Conservation (phyloP, 2,113 vertebrate species). For the Rhinoptilus africanus region DNA sequence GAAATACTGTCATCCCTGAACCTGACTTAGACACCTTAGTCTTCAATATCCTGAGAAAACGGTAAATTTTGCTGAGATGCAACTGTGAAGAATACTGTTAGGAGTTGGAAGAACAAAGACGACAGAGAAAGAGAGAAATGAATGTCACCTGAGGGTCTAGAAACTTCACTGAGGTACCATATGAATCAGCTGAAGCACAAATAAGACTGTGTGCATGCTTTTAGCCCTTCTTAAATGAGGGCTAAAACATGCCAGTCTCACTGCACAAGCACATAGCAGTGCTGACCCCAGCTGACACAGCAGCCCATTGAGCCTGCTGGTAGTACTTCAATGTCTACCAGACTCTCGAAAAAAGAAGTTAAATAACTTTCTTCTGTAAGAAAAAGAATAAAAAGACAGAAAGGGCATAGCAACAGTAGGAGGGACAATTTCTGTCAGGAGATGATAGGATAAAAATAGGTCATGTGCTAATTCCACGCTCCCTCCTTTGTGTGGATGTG, state of each 20-base stretch:
- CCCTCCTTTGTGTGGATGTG: background rate
- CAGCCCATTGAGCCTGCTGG: background rate
- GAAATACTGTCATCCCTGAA: background rate
- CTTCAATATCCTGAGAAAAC: background rate
- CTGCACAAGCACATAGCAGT: background rate
- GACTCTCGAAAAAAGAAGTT: background rate
- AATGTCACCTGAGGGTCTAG: background rate
- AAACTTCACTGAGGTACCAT: background rate
- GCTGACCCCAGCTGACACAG: background rate
- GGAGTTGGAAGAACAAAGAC: background rate
- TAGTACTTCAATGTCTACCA: background rate
- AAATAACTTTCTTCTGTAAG: background rate
- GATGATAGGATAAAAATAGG: background rate
- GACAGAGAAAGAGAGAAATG: background rate
- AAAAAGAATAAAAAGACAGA: background rate
- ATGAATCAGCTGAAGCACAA: background rate
- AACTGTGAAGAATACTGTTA: background rate
- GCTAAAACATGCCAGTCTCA: background rate
- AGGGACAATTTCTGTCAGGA: background rate
- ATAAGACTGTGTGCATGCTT: background rate
- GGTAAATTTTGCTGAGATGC: background rate
- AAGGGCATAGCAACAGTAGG: background rate
- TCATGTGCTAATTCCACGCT: background rate
- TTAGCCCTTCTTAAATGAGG: background rate
- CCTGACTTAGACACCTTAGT: background rate